Base-by-base conservation (phyloP, 2,113 vertebrate genomes). In the Daboia siamensis region DNA sequence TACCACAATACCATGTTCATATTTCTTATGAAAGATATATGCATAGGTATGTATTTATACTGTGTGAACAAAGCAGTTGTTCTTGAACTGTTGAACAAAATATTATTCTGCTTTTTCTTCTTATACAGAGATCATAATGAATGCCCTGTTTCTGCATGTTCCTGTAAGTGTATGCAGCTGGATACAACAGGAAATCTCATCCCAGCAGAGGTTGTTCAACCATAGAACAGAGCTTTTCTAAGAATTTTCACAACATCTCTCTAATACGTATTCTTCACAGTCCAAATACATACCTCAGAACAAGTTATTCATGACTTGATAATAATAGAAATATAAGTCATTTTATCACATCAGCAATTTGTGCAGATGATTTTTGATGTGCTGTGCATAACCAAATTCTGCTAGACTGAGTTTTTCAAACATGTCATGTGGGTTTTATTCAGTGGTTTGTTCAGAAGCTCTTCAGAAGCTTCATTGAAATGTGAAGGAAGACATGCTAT, bases 131-230 rank as follows among this genome's bases (percentile, higher is more conserved):
- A 99, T 97, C 99, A 99, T 91, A 98, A 98, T 0, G 99, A 99
- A 95, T 99, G 99, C 93, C 99, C 99, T 0, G 99, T 99, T 93
- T 99, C 99, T 3, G 99, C 98, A 1, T 99, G 99, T 93, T 98
- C 98, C 0, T 99, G 99, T 96, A 99, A 99, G 97, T 99, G 99
- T 96, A 99, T 99, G 99, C 99, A 99, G 97, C 97, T 99, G 98
- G 99, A 99, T 97, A 99, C 99, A 57, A 99, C 99, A 17, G 99
- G 99, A 92, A 99, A 99, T 97, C 98, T 99, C 80, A 97, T 99
- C 92, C 99, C 99, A 93, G 99, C 98, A 86, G 99, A 99, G 98
- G 98, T 98, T 95, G 97, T 98, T 96, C 98, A 98, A 97, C 97
- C 96, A 4, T 98, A 97, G 97, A 94, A 94, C 64, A 59, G 5